These are phyloP conservation scores for Morus bassanus DNA, from an alignment of 2,797 vertebrate genomes.

Conservation along the genomic window DNA sequence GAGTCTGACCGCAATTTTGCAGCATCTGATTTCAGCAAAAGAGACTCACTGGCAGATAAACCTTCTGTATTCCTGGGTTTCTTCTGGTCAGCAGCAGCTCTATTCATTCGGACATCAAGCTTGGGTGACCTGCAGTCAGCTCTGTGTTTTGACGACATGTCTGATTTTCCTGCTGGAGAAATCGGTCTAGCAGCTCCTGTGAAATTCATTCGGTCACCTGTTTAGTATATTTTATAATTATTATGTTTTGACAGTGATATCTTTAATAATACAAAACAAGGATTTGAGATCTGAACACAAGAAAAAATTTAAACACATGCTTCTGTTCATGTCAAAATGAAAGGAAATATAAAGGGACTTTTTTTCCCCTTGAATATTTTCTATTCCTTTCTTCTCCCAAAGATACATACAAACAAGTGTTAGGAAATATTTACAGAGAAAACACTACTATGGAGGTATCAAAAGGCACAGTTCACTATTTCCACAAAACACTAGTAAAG, in stretches of 20 bases:
- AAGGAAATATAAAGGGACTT: background rate
- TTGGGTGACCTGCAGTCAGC: conserved; percentile 88
- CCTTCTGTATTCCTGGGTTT: conserved; percentile 84
- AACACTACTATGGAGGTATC: background rate
- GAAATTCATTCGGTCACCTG: conserved; percentile 91
- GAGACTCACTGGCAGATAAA: conserved; percentile 91
- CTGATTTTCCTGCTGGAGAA: conserved; percentile 83
- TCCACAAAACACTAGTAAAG: background rate
- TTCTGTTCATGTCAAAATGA: background rate
- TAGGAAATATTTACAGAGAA: background rate
- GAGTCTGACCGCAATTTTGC: conserved; percentile 95
- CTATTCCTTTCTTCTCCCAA: background rate
- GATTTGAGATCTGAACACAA: background rate
- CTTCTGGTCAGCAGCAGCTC: conserved; percentile 83
- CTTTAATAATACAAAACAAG: background rate
- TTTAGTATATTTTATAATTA: conserved; percentile 66
- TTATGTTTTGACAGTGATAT: background rate
- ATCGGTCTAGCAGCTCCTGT: conserved; percentile 80
- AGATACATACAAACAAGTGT: background rate
- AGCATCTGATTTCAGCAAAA: conserved; percentile 92
- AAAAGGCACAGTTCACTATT: background rate
- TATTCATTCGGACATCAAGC: conserved; percentile 85
- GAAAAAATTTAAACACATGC: background rate
- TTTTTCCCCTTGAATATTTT: background rate
- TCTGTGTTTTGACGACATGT: conserved; percentile 84